Percentiles rank a stretch among this genome's conserved stretches.
Conservation (phyloP, 2,797 vertebrate genomes). For the Crypturellus tataupa region DNA sequence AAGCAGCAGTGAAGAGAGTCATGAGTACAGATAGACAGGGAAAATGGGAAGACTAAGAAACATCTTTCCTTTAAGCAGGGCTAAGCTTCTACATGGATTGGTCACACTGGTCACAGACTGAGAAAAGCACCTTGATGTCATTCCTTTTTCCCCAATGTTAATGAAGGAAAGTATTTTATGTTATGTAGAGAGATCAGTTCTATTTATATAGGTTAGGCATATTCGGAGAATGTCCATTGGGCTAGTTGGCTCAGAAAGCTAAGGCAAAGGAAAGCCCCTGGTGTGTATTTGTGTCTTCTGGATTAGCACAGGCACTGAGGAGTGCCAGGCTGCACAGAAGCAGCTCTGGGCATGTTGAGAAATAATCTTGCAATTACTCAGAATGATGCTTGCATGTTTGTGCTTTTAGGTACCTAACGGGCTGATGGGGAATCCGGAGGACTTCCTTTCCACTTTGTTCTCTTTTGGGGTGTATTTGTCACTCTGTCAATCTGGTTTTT, state of each 20-base stretch:
- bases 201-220: neutral
- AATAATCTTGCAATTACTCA: neutral
- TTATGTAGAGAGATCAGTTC: neutral
- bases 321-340: neutral
- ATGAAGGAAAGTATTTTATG: neutral
- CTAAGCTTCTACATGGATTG: neutral
- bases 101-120: neutral
- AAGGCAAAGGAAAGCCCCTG: neutral
- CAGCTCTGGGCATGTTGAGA: neutral
- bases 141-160: neutral
- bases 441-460: neutral
- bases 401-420: accelerated
- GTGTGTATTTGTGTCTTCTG: neutral
- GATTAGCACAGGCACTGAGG: neutral
- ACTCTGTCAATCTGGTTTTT: neutral
- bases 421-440: accelerated
- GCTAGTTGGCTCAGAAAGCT: neutral
- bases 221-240: neutral
- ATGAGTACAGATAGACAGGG: neutral
- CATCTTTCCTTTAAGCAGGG: neutral
- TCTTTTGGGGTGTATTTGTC: neutral
- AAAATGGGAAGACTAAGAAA: neutral
- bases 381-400: accelerated
- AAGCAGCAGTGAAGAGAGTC: neutral
- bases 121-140: neutral